These are phyloP conservation scores for Lithobates pipiens DNA, from an alignment of 2,797 vertebrate species.

Conservation along the genomic window DNA sequence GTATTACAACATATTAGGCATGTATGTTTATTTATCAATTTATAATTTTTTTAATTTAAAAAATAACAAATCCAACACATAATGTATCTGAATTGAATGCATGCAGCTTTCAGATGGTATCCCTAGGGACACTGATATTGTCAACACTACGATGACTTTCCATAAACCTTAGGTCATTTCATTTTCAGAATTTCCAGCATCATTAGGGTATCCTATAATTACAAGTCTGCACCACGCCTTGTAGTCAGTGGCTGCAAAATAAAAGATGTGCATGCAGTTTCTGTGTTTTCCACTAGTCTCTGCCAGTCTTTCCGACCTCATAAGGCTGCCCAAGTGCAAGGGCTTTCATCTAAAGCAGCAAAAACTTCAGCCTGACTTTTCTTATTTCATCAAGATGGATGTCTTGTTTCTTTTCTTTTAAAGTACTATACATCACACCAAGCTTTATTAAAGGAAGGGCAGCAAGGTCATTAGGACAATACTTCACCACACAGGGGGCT, in stretches of 20 bases:
- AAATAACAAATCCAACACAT: neutral
- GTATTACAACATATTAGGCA: too few relatives aligned
- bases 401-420: too few relatives aligned
- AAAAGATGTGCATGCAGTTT: constrained; percentile 36
- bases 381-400: neutral
- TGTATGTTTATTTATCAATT: neutral
- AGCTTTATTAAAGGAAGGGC: too few relatives aligned
- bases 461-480: too few relatives aligned
- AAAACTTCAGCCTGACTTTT: neutral
- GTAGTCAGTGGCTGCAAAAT: constrained; percentile 21
- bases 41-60: neutral
- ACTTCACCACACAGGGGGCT: too few relatives aligned
- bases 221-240: constrained; percentile 42
- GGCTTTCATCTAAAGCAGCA: neutral
- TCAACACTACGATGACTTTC: constrained; percentile 8
- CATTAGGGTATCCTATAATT: constrained; percentile 56
- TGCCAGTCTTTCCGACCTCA: constrained; percentile 53
- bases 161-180: constrained; percentile 31
- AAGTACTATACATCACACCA: too few relatives aligned
- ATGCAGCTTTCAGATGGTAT: constrained; percentile 11
- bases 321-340: neutral
- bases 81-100: neutral
- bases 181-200: constrained; percentile 54
- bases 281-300: constrained; percentile 30
- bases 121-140: constrained; percentile 31